Conservation (phyloP, 2,113 vertebrate species). For the Eretmochelys imbricata region DNA sequence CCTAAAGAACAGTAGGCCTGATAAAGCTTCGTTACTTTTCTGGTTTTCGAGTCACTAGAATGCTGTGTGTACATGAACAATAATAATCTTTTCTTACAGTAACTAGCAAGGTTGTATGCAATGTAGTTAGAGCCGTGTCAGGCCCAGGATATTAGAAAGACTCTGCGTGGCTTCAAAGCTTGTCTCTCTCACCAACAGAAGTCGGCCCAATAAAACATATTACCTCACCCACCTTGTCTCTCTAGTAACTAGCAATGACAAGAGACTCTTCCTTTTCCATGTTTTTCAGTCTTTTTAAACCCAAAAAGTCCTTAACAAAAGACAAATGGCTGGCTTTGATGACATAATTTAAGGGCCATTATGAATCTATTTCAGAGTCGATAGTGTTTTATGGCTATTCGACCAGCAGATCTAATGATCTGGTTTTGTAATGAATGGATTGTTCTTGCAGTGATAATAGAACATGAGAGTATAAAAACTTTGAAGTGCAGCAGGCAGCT, state of each 20-base stretch:
- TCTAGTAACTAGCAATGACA: background rate
- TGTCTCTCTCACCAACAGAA: background rate
- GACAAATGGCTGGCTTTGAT: background rate
- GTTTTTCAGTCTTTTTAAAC: background rate
- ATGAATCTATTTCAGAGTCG: background rate
- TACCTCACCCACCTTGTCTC: background rate
- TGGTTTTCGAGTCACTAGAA: background rate
- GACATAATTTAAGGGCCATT: background rate
- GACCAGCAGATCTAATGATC: slow-evolving; percentile 38
- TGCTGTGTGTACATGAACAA: background rate
- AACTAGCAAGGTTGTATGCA: background rate
- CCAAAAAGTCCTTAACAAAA: background rate
- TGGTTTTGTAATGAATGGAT: slow-evolving; percentile 67
- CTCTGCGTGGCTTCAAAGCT: background rate
- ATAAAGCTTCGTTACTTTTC: background rate
- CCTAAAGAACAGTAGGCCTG: background rate
- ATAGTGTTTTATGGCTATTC: background rate
- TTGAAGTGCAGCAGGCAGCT: slow-evolving; percentile 78
- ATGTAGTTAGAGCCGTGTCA: background rate
- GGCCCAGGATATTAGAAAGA: background rate
- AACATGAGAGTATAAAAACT: slow-evolving; percentile 76
- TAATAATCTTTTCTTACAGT: background rate
- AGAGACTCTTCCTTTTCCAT: slow-evolving; percentile 25
- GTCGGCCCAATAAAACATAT: background rate
- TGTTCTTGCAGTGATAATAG: slow-evolving; percentile 53